Conservation (phyloP, 2,113 vertebrate species). For the Tyto alba region DNA sequence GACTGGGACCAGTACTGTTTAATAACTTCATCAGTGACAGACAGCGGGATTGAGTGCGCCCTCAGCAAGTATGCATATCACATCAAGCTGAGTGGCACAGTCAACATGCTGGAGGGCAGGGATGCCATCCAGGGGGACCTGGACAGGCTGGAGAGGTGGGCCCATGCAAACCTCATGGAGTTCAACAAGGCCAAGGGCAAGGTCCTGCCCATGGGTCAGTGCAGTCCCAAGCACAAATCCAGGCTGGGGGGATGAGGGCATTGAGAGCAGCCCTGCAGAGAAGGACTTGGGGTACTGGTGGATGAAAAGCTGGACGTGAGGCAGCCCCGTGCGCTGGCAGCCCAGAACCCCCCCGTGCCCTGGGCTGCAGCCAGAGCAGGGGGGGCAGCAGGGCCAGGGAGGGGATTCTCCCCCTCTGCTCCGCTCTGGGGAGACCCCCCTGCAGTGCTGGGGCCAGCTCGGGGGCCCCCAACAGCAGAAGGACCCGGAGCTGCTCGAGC, state of each 20-base stretch:
- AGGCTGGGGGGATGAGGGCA: background rate
- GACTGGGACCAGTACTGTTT: background rate
- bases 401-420: too few relatives aligned
- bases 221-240: background rate
- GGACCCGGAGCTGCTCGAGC: background rate
- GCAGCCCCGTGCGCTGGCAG: fast-evolving
- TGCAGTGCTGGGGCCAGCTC: background rate
- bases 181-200: background rate
- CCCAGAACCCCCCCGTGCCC: background rate
- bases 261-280: background rate
- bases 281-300: background rate
- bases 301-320: background rate
- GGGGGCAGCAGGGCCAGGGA: background rate
- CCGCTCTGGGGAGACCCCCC: too few relatives aligned
- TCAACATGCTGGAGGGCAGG: fast-evolving
- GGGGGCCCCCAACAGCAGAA: too few relatives aligned
- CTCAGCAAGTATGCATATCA: background rate
- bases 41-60: background rate
- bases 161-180: background rate
- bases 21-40: background rate
- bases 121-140: background rate
- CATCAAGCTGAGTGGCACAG: background rate
- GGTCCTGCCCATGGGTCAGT: background rate
- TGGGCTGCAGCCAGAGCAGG: background rate
- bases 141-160: too few relatives aligned